These are phyloP conservation scores for Nasalis larvatus DNA, from an alignment of 2,113 vertebrate genomes.

Conservation along the genomic window DNA sequence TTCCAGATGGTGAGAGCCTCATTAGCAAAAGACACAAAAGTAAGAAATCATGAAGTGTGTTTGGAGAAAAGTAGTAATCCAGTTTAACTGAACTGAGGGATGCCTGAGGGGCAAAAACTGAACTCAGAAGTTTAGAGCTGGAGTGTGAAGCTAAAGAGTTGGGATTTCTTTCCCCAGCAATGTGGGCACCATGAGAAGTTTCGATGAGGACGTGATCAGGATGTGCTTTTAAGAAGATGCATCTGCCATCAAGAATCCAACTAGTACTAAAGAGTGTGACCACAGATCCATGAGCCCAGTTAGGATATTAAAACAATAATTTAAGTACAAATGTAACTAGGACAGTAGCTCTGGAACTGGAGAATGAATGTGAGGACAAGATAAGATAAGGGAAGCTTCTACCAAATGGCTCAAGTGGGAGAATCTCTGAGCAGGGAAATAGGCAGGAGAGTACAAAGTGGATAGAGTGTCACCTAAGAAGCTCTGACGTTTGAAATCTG, in stretches of 20 bases:
- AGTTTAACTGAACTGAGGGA: background rate
- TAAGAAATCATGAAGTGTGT: background rate
- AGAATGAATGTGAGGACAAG: background rate
- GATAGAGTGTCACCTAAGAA: background rate
- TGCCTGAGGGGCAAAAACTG: background rate
- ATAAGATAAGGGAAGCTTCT: background rate
- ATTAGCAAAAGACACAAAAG: slow-evolving; percentile 44
- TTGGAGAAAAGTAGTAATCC: background rate
- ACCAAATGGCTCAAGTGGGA: background rate
- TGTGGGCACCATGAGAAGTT: background rate
- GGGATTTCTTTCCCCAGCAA: background rate
- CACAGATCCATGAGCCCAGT: too few species aligned
- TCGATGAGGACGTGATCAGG: background rate
- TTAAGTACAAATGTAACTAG: background rate
- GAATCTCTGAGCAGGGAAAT: background rate
- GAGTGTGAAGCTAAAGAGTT: background rate
- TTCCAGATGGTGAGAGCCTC: slow-evolving; percentile 40
- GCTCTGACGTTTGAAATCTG: background rate
- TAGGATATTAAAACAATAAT: slow-evolving; percentile 6
- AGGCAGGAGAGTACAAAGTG: background rate
- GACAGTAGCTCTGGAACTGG: background rate
- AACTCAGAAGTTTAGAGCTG: background rate
- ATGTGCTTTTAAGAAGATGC: background rate
- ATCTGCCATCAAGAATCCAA: background rate
- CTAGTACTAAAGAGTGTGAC: background rate